Conservation (phyloP, 1,140 invertebrate species). For the Microplitis mediator region DNA sequence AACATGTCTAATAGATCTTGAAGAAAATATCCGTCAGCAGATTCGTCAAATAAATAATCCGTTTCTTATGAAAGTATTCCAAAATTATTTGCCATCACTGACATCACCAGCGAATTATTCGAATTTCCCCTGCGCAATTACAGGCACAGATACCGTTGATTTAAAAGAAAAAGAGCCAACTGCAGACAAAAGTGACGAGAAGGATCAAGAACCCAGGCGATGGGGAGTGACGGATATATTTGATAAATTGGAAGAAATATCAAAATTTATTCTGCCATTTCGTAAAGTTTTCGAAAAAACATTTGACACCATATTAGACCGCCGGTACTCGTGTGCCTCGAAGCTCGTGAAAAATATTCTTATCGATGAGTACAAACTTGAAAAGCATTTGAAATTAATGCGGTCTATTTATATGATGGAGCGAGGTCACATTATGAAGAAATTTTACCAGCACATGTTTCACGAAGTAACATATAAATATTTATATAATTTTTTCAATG, state of each 20-base stretch:
- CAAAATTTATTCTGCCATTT: conserved; percentile 48
- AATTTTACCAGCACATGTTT: conserved; percentile 66
- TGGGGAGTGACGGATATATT: conserved; percentile 26
- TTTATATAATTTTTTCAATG: no score
- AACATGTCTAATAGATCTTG: conserved; percentile 31
- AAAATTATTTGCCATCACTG: conserved; percentile 46
- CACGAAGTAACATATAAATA: conserved; percentile 57
- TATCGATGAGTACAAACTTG: conserved; percentile 61
- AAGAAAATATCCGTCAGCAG: conserved; percentile 47
- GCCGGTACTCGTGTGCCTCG: conserved; percentile 60
- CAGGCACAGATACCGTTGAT: conserved; percentile 38
- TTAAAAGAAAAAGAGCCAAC: neutral
- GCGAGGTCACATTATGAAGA: conserved; percentile 67
- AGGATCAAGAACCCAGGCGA: no score
- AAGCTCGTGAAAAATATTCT: conserved; percentile 63
- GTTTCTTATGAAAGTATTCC: conserved; percentile 56
- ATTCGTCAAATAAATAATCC: conserved; percentile 51
- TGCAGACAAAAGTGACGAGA: neutral
- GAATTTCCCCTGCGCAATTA: neutral
- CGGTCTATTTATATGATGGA: conserved; percentile 70
- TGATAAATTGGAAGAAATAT: conserved; percentile 44
- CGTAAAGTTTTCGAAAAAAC: conserved; percentile 56
- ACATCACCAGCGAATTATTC: neutral
- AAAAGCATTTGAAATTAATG: conserved; percentile 61
- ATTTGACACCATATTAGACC: conserved; percentile 56